phyloP scores from a whole-genome alignment of 2,797 vertebrate genomes.

The Rhinella marina region DNA sequence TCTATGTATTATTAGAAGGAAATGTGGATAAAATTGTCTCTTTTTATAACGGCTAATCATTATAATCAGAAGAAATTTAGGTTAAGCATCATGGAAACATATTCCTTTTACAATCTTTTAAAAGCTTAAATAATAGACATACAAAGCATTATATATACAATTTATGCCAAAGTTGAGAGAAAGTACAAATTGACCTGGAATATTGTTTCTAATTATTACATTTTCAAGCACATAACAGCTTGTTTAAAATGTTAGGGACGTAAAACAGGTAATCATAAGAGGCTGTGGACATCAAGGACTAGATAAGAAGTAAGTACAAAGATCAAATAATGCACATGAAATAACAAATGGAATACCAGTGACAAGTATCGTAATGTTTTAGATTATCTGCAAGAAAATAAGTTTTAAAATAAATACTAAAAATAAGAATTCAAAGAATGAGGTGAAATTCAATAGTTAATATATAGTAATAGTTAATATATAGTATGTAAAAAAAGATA shows the following conservation, averaged over 20 bases:
- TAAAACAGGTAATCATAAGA: not conserved
- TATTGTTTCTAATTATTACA: constrained; percentile 20
- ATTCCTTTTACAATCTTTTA: constrained; percentile 14
- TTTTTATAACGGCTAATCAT: constrained; percentile 16
- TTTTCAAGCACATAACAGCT: not conserved
- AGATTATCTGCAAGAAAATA: not conserved
- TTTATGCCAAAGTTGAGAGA: not conserved
- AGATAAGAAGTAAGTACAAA: not conserved
- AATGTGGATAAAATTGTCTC: constrained; percentile 19
- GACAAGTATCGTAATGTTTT: not conserved
- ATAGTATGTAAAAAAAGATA: not conserved
- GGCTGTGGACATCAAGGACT: not conserved
- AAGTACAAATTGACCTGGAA: constrained; percentile 14
- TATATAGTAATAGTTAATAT: not conserved
- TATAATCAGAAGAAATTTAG: constrained; percentile 18
- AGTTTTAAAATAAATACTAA: not conserved
- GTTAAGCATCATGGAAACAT: not conserved
- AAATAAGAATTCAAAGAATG: not conserved
- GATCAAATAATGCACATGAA: not conserved
- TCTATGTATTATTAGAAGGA: not conserved
- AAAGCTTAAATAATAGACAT: constrained; percentile 28
- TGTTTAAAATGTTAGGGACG: not conserved
- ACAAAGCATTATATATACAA: not conserved
- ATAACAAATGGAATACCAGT: not conserved
- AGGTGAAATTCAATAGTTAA: not conserved